Evolutionary conservation across 2,797 vertebrate genomes (phyloP).

Genomic region (Sebastes diaconus): DNA sequence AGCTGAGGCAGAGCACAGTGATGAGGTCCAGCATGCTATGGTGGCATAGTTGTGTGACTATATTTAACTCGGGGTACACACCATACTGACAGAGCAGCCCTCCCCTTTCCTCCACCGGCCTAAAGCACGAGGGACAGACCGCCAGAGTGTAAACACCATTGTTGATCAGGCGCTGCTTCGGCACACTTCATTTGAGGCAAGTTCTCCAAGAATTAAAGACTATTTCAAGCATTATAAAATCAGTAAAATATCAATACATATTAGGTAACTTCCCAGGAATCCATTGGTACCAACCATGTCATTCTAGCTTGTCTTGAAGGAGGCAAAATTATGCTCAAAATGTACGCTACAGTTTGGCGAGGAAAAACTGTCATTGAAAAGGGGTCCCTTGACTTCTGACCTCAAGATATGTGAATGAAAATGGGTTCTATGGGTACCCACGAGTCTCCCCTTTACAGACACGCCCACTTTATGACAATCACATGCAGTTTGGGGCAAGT

Average conservation of each 20-base stretch:
- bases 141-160: conserved; percentile 66
- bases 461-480: too few species aligned
- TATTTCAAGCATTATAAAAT: neutral
- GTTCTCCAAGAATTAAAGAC: neutral
- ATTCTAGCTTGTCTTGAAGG: too few species aligned
- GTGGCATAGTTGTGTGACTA: conserved; percentile 88
- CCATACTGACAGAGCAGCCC: conserved; percentile 89
- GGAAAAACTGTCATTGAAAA: too few species aligned
- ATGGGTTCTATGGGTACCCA: too few species aligned
- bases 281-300: too few species aligned
- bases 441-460: too few species aligned
- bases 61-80: conserved; percentile 95
- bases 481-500: too few species aligned
- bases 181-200: neutral
- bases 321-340: too few species aligned
- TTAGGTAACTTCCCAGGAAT: neutral
- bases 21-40: conserved; percentile 87
- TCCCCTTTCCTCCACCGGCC: conserved; percentile 79
- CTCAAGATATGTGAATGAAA: too few species aligned
- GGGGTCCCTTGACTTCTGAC: too few species aligned
- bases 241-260: neutral
- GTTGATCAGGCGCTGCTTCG: conserved; percentile 7
- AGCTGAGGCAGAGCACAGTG: conserved; percentile 88
- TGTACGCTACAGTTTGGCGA: too few species aligned
- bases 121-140: conserved; percentile 55